Evolutionary conservation across 1,140 invertebrate genomes (phyloP), one percentile per base, ranked within the genome.

Genomic region (Neodiprion fabricii): DNA sequence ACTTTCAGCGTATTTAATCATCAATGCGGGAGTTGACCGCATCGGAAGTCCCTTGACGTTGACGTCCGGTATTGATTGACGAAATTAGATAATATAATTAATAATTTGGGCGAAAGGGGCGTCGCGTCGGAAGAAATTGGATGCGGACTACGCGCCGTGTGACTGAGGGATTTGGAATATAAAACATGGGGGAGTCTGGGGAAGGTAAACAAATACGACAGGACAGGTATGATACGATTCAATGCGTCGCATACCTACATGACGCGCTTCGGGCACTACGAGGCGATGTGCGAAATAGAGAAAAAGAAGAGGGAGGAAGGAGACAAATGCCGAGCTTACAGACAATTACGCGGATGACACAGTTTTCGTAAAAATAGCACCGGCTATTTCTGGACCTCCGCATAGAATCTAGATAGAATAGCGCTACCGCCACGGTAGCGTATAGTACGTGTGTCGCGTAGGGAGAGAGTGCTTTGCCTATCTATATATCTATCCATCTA

Each of bases 301-400:
- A 17, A 61, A 4, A 61, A 61, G 11, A 40, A 40, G 28, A 40
- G 5, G 28, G 5, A 40, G 28, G 28, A 40, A 40, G 28, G 2
- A 40, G 28, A 40, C 28, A 40, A 40, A 40, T 40, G 28, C 28
- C 28, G 53, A 17, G 53, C 53, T 61, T 61, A 61, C 11, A 61
- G 53, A 61, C 53, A 61, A 61, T 40, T 40, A 12, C 53, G 53
- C 53, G 53, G 69, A 72, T 74, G 75, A 78, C 67, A 61, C 75
- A 73, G 68, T 77, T 77, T 77, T 76, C 70, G 72, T 66, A 67
- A 70, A 77, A 76, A 76, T 77, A 77, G 72, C 71, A 67, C 72
- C 69, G 71, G 72, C 77, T 76, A 78, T 78, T 78, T 77, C 72
- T 75, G 75, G 61, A 40, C 72, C 14, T n/a, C 70, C 71, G 76